Conservation (phyloP, 1,140 invertebrate genomes). For the Drosophila truncata region DNA sequence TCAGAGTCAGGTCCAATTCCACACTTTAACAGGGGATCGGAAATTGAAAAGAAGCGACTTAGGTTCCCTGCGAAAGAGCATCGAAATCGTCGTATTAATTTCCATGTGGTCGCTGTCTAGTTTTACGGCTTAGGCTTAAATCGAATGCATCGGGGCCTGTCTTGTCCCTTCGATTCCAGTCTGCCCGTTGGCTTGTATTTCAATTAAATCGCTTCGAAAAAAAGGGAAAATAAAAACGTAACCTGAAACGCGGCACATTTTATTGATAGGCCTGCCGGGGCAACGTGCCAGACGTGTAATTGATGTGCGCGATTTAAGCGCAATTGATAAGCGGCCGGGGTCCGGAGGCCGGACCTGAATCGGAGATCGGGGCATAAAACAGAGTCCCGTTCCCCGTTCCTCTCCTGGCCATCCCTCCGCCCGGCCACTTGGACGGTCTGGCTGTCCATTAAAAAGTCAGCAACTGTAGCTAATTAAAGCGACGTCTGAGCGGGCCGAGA, state of each 20-base stretch:
- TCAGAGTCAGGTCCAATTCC: constrained; percentile 1
- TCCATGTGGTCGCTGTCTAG: constrained; percentile 42
- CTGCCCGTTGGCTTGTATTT: constrained; percentile 54
- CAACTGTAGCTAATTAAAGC: constrained; percentile 80
- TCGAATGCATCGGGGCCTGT: constrained; percentile 20
- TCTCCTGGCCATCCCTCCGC: constrained; percentile 8
- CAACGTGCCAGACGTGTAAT: constrained; percentile 59
- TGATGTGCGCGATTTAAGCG: constrained; percentile 78
- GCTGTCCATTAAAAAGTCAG: constrained; percentile 81
- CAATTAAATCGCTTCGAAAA: constrained; percentile 74
- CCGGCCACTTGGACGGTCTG: constrained; percentile 33
- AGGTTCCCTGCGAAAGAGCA: constrained; percentile 46
- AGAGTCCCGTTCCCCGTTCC: constrained; percentile 13
- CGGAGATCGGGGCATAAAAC: constrained; percentile 21
- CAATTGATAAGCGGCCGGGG: constrained; percentile 70
- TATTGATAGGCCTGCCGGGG: constrained; percentile 64
- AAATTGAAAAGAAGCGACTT: constrained; percentile 15
- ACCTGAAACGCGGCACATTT: constrained; percentile 68
- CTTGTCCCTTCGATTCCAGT: constrained; percentile 20
- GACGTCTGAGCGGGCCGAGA: constrained; percentile 45
- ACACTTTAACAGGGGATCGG: constrained; percentile 17
- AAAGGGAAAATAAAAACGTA: constrained; percentile 57
- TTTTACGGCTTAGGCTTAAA: constrained; percentile 44
- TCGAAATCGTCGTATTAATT: constrained; percentile 51
- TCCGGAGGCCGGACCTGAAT: constrained; percentile 37